A percentile compares a stretch with the other conserved stretches of the same genome.
Conservation (phyloP, 2,113 vertebrate genomes). For the Tretioscincus oriximinensis region DNA sequence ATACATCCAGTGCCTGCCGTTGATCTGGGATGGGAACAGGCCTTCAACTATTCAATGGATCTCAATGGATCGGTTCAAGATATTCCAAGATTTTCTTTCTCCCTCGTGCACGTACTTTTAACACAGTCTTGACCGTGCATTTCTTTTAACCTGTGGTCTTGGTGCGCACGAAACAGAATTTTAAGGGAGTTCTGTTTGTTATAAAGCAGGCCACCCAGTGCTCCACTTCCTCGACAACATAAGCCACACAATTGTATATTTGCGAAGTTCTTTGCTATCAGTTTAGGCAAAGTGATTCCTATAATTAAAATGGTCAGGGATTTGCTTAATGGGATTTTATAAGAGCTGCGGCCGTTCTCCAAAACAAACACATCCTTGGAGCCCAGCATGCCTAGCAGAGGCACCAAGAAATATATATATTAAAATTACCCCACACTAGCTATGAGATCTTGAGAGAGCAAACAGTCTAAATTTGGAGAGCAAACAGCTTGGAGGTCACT, state of each 20-base stretch:
- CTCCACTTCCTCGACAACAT: too few relatives aligned
- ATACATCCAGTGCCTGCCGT: too few relatives aligned
- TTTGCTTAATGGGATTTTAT: slow-evolving; percentile 55
- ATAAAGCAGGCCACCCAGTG: too few relatives aligned
- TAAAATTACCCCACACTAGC: slow-evolving; percentile 31
- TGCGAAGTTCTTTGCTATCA: slow-evolving; percentile 36
- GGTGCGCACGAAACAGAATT: too few relatives aligned
- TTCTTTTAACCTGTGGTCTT: too few relatives aligned
- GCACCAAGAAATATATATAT: neutral
- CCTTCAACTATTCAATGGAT: too few relatives aligned
- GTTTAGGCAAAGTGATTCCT: slow-evolving; percentile 42
- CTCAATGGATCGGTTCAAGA: too few relatives aligned
- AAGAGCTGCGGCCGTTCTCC: slow-evolving; percentile 45
- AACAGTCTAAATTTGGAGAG: slow-evolving; percentile 57
- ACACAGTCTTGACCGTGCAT: too few relatives aligned
- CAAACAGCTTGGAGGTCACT: slow-evolving; percentile 41
- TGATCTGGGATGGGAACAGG: too few relatives aligned
- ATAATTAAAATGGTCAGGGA: slow-evolving; percentile 41
- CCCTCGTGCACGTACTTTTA: too few relatives aligned
- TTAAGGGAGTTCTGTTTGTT: too few relatives aligned
- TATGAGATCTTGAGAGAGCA: slow-evolving; percentile 51
- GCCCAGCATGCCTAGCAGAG: slow-evolving; percentile 28
- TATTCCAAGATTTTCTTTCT: too few relatives aligned
- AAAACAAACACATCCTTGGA: slow-evolving; percentile 60
- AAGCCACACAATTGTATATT: rapidly evolving